Evolutionary conservation across 1,140 invertebrate genomes (phyloP).

Genomic region (Dendrolimus kikuchii): DNA sequence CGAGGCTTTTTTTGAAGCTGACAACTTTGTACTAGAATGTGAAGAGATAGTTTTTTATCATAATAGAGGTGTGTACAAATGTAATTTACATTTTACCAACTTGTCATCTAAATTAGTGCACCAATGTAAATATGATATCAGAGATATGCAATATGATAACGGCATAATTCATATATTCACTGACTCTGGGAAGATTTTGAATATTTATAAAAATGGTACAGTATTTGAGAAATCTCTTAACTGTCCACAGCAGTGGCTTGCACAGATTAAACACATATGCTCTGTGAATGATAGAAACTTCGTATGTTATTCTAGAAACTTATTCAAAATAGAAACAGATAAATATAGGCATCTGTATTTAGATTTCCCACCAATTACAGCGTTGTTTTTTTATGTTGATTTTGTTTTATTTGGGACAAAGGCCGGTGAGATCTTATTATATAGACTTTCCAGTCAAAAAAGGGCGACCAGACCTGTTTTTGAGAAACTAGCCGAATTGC

Average conservation of each 20-base stretch:
- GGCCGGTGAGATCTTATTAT: slow-evolving; percentile 40
- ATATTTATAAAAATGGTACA: slow-evolving; percentile 24
- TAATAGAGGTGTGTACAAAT: slow-evolving; percentile 44
- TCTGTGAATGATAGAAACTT: slow-evolving; percentile 46
- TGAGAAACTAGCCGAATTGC: slow-evolving; percentile 38
- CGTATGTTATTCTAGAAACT: slow-evolving; percentile 51
- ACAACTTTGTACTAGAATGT: slow-evolving; percentile 38
- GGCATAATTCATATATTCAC: slow-evolving; percentile 39
- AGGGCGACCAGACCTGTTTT: slow-evolving; percentile 34
- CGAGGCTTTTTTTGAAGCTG: slow-evolving; percentile 42
- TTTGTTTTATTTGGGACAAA: slow-evolving; percentile 40
- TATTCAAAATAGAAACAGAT: slow-evolving; percentile 52
- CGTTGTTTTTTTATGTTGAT: slow-evolving; percentile 52
- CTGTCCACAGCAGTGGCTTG: slow-evolving; percentile 47
- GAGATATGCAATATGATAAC: slow-evolving; percentile 37
- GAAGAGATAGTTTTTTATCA: slow-evolving; percentile 37
- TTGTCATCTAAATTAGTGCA: slow-evolving; percentile 33
- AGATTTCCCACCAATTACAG: slow-evolving; percentile 48
- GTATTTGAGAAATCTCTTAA: slow-evolving; percentile 27
- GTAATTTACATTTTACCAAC: slow-evolving; percentile 29
- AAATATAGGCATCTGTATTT: slow-evolving; percentile 46
- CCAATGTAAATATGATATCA: slow-evolving; percentile 46
- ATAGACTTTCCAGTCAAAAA: slow-evolving; percentile 42
- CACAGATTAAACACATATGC: slow-evolving; percentile 45
- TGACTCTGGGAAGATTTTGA: slow-evolving; percentile 46